Percentiles rank a stretch among this genome's conserved stretches.
Conservation (phyloP, 2,113 vertebrate genomes). For the Grallaria varia region DNA sequence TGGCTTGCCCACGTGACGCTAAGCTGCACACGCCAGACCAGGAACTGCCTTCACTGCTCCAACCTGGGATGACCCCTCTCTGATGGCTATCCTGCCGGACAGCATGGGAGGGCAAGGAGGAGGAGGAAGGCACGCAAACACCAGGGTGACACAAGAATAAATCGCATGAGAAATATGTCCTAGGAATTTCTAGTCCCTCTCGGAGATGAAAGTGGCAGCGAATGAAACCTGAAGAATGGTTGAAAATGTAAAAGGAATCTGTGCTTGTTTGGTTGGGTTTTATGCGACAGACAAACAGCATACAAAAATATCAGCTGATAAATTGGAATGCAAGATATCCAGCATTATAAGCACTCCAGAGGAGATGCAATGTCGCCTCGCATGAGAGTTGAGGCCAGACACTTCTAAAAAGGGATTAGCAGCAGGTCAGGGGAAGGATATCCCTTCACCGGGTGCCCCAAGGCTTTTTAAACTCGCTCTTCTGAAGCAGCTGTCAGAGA, state of each 20-base stretch:
- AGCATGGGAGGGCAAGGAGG: not conserved
- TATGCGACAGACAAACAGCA: not conserved
- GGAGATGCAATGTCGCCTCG: not conserved
- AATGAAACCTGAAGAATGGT: not conserved
- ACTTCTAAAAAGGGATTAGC: not conserved
- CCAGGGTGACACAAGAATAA: not conserved
- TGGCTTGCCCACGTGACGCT: not conserved
- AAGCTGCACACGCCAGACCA: not conserved
- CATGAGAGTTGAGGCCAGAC: not conserved
- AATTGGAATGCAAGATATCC: not conserved
- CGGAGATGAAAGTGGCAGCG: not conserved
- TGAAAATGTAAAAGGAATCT: not conserved
- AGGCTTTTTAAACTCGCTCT: not conserved
- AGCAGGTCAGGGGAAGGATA: not conserved
- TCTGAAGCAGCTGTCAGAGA: not conserved
- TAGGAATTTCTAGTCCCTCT: not conserved
- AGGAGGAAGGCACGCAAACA: not conserved
- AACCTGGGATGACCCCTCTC: not conserved
- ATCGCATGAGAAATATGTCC: not conserved
- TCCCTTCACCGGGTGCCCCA: not conserved
- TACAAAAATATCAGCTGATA: not conserved
- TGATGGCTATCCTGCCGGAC: not conserved
- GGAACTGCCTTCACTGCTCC: not conserved
- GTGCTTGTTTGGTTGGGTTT: not conserved
- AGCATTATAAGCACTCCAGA: not conserved